Evolutionary conservation across 2,113 vertebrate genomes (phyloP), one percentile per base, ranked within the genome.

Genomic region (Jaculus jaculus): DNA sequence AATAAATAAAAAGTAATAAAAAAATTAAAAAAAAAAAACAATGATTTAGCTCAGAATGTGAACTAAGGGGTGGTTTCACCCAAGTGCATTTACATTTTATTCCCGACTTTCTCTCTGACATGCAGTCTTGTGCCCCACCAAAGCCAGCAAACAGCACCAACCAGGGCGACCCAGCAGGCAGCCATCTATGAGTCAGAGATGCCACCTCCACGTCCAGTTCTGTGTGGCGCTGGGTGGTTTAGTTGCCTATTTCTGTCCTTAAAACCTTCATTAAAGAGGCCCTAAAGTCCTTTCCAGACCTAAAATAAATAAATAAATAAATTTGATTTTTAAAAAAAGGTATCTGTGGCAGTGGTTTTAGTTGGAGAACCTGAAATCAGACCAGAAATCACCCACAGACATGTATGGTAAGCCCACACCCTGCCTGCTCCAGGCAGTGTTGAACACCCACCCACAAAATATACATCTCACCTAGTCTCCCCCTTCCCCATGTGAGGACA

Each of bases 211-310:
- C 58, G 75, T 78, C 89, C 2, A 0, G 34, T 75, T 86, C 60
- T 61, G 12, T 61, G 84, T 84, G 65, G 17, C 32, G 84, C 80
- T 28, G 15, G 60, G 68, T 61, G 68, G 65, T 47, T 87, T 73
- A 63, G 37, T 87, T 91, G 84, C 87, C 47, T 83, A 82, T 37
- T 42, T 16, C 68, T 86, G 82, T n/a, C 34, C 34, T 81, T 77
- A 60, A 77, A 78, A 21, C 42, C 7, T n/a, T 80, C 75, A 12
- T 39, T 42, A 77, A 89, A 92, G 30, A 21, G 42, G 37, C 92
- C 82, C 39, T 30, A 9, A 61, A 63, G 72, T 88, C 63, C 37
- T 73, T 72, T 65, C 37, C 79, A 90, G 58, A 34, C 81, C 90
- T 81, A 61, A 54, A 54, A 54, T 10, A 15, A 54, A 54, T 51